Evolutionary conservation across 2,113 vertebrate genomes (phyloP).

Genomic region (Pan troglodytes): NHGRI_mPanTro3-v2.1_pri NC_072415.2:71324001-71324500

Average conservation of each 20-base stretch:
- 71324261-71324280: neutral
- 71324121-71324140: neutral
- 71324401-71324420: neutral
- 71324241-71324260: neutral
- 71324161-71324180: neutral
- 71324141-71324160: neutral
- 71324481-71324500: neutral
- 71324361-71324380: neutral
- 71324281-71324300: neutral
- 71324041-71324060: neutral
- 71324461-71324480: neutral
- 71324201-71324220: neutral
- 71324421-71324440: neutral
- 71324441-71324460: neutral
- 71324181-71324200: neutral
- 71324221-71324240: neutral
- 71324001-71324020: neutral
- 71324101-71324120: neutral
- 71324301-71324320: neutral
- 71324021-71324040: slow-evolving; percentile 1
- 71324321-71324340: neutral
- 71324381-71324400: neutral
- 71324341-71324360: neutral
- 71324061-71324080: neutral
- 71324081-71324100: neutral